Evolutionary conservation across 1,140 invertebrate species (phyloP), one percentile per base, ranked within the genome.

Genomic region (Meloidogyne hapla): DNA sequence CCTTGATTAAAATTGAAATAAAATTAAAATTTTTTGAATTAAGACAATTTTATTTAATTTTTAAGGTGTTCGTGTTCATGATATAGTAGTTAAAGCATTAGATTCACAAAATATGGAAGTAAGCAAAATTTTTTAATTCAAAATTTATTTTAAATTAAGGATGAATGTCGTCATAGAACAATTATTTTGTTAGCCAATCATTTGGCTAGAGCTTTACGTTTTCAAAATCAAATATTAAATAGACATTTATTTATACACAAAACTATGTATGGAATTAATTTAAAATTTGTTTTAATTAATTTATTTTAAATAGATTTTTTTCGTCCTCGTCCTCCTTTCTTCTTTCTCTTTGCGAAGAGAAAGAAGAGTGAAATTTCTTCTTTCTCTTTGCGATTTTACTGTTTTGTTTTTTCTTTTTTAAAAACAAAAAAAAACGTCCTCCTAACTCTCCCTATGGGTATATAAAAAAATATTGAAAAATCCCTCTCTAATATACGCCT

Each of bases 301-400:
- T 66, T 66, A 15, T 2, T 28, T 28, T 66, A 18, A 28, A n/a
- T 63, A 8, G 9, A 26, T 23, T 9, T 26, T 23, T 63, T 6
- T 8, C 9, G 9, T 21, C 21, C 25, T 63, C 62, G 62, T 23
- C 62, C 9, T 63, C 62, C n/a, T n/a, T n/a, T n/a, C n/a, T n/a
- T n/a, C n/a, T n/a, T n/a, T n/a, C n/a, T n/a, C n/a, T n/a, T n/a
- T n/a, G n/a, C n/a, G n/a, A n/a, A n/a, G n/a, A n/a, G n/a, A n/a
- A n/a, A n/a, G n/a, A n/a, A n/a, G n/a, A n/a, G n/a, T n/a, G n/a
- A n/a, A n/a, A n/a, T n/a, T n/a, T n/a, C n/a, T n/a, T n/a, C n/a
- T 90, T 12, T 90, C 90, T 23, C 83, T 90, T 65, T 90, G 89
- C 82, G 89, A 90, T 81, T 90, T 90, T 81, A 84, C 88, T 65